Conservation (phyloP, 2,888 invertebrate genomes). For the Noctua fimbriata region DNA sequence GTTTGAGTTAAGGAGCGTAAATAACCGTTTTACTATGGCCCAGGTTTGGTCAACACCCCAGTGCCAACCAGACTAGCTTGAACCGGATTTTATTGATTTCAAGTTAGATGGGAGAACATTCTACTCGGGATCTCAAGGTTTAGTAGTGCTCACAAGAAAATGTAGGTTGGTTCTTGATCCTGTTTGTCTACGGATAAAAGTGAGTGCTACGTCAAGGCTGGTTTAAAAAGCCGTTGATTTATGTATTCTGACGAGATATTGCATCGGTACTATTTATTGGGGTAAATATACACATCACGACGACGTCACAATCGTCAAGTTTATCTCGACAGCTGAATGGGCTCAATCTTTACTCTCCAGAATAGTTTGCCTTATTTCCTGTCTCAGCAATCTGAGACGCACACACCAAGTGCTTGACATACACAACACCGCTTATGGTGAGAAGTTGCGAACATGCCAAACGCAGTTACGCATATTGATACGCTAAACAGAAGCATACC, state of each 20-base stretch:
- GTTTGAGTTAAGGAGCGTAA: background rate
- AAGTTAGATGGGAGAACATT: conserved; percentile 23
- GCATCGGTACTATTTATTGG: background rate
- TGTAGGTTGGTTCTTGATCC: conserved; percentile 10
- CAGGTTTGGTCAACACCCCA: conserved; percentile 24
- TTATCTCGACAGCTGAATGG: background rate
- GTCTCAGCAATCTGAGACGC: background rate
- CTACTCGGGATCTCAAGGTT: conserved; percentile 44
- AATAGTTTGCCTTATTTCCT: background rate
- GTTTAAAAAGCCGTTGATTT: conserved; percentile 5
- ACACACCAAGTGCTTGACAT: background rate
- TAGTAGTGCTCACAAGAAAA: conserved; percentile 20
- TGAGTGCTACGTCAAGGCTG: conserved; percentile 2
- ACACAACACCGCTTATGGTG: background rate
- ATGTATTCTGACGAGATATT: conserved; percentile 4
- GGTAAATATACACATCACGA: background rate
- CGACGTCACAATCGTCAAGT: conserved; percentile 1
- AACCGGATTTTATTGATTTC: conserved; percentile 52
- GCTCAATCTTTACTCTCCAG: background rate
- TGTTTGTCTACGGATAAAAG: conserved; percentile 24
- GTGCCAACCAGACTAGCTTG: conserved; percentile 10
- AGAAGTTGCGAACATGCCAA: background rate
- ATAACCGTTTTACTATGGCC: background rate
- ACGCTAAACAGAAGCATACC: background rate
- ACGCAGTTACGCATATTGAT: background rate